Base-by-base conservation (phyloP, 2,888 invertebrate species). In the Megastigmus dorsalis region DNA sequence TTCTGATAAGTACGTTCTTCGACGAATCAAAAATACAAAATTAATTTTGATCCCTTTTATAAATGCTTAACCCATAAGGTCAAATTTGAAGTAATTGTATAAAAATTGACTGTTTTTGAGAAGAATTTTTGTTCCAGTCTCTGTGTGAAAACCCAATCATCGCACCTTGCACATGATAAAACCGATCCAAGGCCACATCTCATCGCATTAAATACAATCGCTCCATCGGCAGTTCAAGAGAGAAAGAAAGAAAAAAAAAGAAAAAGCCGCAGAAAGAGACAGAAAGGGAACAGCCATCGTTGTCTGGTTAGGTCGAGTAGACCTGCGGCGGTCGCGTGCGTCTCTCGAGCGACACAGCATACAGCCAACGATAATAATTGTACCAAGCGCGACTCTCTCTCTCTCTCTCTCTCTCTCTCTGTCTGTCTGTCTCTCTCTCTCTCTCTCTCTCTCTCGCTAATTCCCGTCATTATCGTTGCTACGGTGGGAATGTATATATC, bases 401-500 rank as follows among this genome's bases (percentile, higher is more conserved):
- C 28, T 13, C 18, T n/a, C 26, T 18, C 15, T 7, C 30, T 10
- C 26, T 10, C 59, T 2, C 63, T 60, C 66, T 75, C 26, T 18
- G 10, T 7, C 30, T 10, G 18, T 10, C 59, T 2, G 18, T 18
- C 15, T 7, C 30, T 10, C 26, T 10, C 59, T 2, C 63, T 60
- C 66, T 75, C n/a, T n/a, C 26, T 18, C 15, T 7, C 30, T 10
- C 26, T 10, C 59, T 2, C 63, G 66, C 66, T 75, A 75, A 75
- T 75, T 75, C 70, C 55, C 70, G 63, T 70, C 75, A 75, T 75
- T 75, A 75, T 48, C 66, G 68, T 66, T 57, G 70, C 70, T 70
- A 70, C 65, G 60, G 48, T 26, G 59, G 23, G 54, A 62, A 65
- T 28, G 36, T 15, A 18, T 7, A 28, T 20, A 57, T 13, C 13